These are phyloP conservation scores for Torymus auratus DNA, from an alignment of 2,888 invertebrate species.

Conservation along the genomic window DNA sequence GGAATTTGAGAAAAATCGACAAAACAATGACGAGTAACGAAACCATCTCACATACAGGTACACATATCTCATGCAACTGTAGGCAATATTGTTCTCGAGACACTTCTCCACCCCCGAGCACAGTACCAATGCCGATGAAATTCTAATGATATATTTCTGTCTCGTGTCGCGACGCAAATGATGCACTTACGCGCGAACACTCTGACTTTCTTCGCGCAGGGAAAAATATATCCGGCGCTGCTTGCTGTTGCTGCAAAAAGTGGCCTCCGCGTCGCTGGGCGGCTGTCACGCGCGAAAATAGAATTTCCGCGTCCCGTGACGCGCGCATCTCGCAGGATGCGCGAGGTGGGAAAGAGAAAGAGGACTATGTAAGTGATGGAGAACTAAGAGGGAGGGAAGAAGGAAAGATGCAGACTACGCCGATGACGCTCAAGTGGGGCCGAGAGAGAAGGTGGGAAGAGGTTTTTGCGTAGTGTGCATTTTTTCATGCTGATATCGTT, in stretches of 20 bases:
- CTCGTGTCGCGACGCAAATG: not conserved
- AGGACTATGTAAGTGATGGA: too few relatives aligned
- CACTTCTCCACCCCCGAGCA: too few relatives aligned
- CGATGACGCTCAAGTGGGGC: too few relatives aligned
- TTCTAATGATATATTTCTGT: slow-evolving; percentile 4
- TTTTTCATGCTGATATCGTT: too few relatives aligned
- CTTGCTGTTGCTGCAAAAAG: not conserved
- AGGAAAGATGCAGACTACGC: too few relatives aligned
- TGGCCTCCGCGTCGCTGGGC: not conserved
- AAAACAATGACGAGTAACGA: too few relatives aligned
- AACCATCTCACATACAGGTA: too few relatives aligned
- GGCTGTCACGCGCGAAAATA: slow-evolving; percentile 25
- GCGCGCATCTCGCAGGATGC: not conserved
- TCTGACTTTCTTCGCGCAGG: not conserved
- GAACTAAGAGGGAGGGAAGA: too few relatives aligned
- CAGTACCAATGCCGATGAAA: not conserved
- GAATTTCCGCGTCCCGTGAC: slow-evolving; percentile 16
- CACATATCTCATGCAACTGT: too few relatives aligned
- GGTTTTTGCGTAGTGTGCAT: slow-evolving; percentile 2
- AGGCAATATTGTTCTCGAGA: too few relatives aligned
- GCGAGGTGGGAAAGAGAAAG: too few relatives aligned
- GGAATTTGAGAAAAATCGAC: too few relatives aligned
- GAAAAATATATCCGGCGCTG: not conserved
- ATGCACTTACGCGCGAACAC: slow-evolving; percentile 12
- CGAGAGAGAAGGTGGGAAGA: not conserved